Percentiles rank a stretch among this genome's conserved stretches.
phyloP scores from a whole-genome alignment of 1,140 invertebrate genomes.

The Macrobrachium nipponense region DNA sequence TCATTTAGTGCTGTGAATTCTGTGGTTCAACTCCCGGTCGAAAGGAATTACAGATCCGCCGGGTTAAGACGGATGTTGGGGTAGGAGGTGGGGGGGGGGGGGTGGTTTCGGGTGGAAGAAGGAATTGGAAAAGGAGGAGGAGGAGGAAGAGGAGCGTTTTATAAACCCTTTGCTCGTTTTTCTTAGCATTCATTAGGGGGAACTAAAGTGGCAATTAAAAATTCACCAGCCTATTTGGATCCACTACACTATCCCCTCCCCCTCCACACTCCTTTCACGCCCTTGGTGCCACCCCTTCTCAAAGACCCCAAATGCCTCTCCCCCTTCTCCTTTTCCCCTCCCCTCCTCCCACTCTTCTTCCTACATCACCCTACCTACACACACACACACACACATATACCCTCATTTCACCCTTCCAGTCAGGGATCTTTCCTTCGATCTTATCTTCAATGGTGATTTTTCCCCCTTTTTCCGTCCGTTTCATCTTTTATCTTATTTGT shows the following conservation, averaged over 20 bases:
- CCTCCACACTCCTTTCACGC: not conserved
- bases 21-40: no score
- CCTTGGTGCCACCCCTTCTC: not conserved
- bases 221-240: constrained; percentile 45
- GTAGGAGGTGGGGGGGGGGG: not conserved
- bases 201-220: constrained; percentile 56
- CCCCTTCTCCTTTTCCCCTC: not conserved
- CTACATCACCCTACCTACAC: not conserved
- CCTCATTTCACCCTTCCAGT: not conserved
- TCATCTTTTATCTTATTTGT: no score
- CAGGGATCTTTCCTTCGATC: no score
- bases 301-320: not conserved
- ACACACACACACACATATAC: no score
- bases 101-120: no score
- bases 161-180: constrained; percentile 51
- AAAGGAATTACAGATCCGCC: no score
- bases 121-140: not conserved
- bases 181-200: constrained; percentile 55
- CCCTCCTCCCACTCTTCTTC: not conserved
- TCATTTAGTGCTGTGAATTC: no score
- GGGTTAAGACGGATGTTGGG: not conserved
- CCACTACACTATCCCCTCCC: constrained; percentile 8
- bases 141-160: constrained; percentile 4
- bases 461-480: no score
- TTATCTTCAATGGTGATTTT: no score